Percentiles rank a stretch among this genome's conserved stretches.
phyloP scores from a whole-genome alignment of 1,140 invertebrate genomes.

The Drosophila tani region DNA sequence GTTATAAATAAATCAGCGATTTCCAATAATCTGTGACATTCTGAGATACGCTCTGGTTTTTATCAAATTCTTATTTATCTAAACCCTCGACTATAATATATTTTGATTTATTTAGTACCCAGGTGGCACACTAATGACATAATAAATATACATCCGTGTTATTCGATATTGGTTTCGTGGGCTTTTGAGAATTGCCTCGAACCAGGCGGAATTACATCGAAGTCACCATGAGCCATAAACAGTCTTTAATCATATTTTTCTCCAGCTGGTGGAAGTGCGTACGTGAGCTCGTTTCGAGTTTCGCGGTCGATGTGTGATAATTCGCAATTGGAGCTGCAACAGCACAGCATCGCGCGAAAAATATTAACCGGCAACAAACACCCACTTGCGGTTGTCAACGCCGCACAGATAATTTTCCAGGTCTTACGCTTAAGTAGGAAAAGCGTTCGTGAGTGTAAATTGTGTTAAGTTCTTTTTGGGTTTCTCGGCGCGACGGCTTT shows the following conservation, averaged over 20 bases:
- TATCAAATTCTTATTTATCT: not conserved
- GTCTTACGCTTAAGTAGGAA: conserved; percentile 73
- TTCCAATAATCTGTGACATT: not conserved
- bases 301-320: conserved; percentile 68
- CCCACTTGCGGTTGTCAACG: conserved; percentile 76
- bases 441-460: conserved; percentile 80
- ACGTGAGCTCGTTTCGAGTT: conserved; percentile 59
- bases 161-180: conserved; percentile 17
- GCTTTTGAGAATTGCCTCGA: conserved; percentile 16
- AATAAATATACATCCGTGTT: conserved; percentile 41
- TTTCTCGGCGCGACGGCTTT: conserved; percentile 67
- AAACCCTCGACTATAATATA: not conserved
- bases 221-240: conserved; percentile 10
- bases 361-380: conserved; percentile 34
- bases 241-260: conserved; percentile 30
- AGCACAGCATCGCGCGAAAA: conserved; percentile 1
- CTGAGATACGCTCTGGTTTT: not conserved
- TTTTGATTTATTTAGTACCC: too few species aligned
- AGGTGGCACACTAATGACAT: conserved; percentile 13
- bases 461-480: conserved; percentile 82
- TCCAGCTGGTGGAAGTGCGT: conserved; percentile 43
- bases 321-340: conserved; percentile 78
- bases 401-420: conserved; percentile 59
- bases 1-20: not conserved
- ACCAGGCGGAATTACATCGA: conserved; percentile 26